Base-by-base conservation (phyloP, 2,797 vertebrate species). In the Danio jaintianensis region DNA sequence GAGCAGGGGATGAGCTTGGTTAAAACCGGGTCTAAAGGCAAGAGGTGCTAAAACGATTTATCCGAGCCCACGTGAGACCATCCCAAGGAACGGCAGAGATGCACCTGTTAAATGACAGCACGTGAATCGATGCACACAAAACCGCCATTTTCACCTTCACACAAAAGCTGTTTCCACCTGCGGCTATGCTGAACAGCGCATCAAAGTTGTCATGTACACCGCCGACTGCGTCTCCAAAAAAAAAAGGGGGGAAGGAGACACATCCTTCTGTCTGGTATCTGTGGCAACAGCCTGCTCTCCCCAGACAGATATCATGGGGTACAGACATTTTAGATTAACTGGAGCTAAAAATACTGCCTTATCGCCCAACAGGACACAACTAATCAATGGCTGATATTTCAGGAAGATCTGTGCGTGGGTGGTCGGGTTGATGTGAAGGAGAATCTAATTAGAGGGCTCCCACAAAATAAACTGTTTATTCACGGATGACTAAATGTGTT, bases 341-440 rank as follows among this genome's bases (percentile, higher is more conserved):
- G 47, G 7, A 71, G 79, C 87, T 88, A 88, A 87, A 88, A 87
- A 87, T 87, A 87, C 71, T 29, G 15, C 58, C 66, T 78, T 83
- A 83, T 79, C 68, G 52, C 79, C 77, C 78, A 84, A 87, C 83
- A 85, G 85, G 68, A 78, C 78, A 61, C 43, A 77, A 78, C 77
- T 66, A 84, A 82, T 86, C 83, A 81, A 62, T 72, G 78, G 42
- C 52, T 81, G 86, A 84, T 86, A 87, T 81, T 88, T 72, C 71
- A 63, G 56, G 62, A 71, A 79, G 63, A 83, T 73, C 50, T 81
- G 36, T 18, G 47, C 13, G 77, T 73, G 69, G 74, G 74, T 53
- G 63, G 69, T 64, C 81, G 67, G 55, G 55, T 64, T 72, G 52
- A 55, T 68, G 42, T 20, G 45, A 71, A 52, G 67, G 45, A 70